Base-by-base conservation (phyloP, 2,797 vertebrate species). In the Vespertilio murinus region DNA sequence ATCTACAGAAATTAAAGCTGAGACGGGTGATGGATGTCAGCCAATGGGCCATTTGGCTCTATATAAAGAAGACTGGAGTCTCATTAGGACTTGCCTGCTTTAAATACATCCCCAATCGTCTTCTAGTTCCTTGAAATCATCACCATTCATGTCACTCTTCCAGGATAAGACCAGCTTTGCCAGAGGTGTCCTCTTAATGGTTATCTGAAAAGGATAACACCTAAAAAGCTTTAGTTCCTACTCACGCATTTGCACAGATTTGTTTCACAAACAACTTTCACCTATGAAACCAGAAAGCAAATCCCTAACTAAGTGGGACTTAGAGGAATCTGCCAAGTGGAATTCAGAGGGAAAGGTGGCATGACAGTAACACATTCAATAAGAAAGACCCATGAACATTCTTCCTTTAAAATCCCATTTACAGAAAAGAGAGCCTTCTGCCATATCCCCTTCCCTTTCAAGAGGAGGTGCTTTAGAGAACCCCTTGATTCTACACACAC, bases 1-100 rank as follows among this genome's bases (percentile, higher is more conserved):
- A 14, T 74, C 70, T 56, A 3, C 6, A 86, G 84, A 86, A 93
- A 92, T 88, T 47, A 93, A 86, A 93, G 40, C 33, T 89, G 35
- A 90, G 9, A 78, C 75, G 61, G 20, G n/a, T 38, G 77, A 81
- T 54, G 35, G 59, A 52, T 70, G 52, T 70, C 78, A 82, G 77
- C 79, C 61, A 73, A 20, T 22, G 30, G 49, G 23, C 42, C 67
- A 30, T 17, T 78, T 64, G 64, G 84, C 70, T 95, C 33, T 59
- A 28, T 0, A 5, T 7, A 69, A 88, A 70, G 16, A 65, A 86
- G n/a, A 75, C 38, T 28, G 49, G 59, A 45, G 7, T 71, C 65
- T 84, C 84, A 47, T 70, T 65, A 84, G 70, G 47, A 82, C 61
- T 67, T 45, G 13, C 22, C 25, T 87, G 70, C 40, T 84, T 70